Base-by-base conservation (phyloP, 2,113 vertebrate genomes). In the Pogona vitticeps region DNA sequence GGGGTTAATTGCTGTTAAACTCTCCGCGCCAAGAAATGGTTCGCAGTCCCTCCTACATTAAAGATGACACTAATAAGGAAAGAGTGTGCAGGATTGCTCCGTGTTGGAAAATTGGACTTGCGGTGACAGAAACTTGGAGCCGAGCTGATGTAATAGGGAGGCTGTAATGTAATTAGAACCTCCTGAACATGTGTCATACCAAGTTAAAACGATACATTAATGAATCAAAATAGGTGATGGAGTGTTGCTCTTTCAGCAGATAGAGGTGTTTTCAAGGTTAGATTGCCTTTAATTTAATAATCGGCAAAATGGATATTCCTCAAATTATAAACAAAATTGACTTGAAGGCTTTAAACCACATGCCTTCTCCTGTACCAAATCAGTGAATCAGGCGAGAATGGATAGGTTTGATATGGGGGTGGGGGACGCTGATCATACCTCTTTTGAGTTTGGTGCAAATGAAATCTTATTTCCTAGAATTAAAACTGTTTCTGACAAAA, bases 1-100 rank as follows among this genome's bases (percentile, higher is more conserved):
- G 96, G 96, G 97, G 97, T 98, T 98, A 98, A 98, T 98, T 98
- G 97, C 97, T 97, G 97, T 97, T 98, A 97, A 97, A 96, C 96
- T 96, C 96, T 96, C 95, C 96, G 97, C 97, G 96, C 95, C 96
- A 95, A 97, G 95, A 95, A 96, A 96, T 96, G 96, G 95, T 95
- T 96, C 96, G 96, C 96, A 93, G 96, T 97, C 94, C 95, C 94
- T 96, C 96, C 96, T 97, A 97, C 96, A 97, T 97, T 97, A 97
- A 96, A 97, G 96, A 97, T 98, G 97, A 98, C 97, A 97, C 96
- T 97, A 97, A 98, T 97, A 97, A 96, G 96, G 96, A 97, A 97
- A 96, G 96, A 97, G 96, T 95, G 95, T 96, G 91, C 95, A 94
- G 96, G 96, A 96, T 96, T 94, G 96, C 95, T 96, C 94, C 94